These are phyloP conservation scores for Rhingia rostrata DNA, from an alignment of 2,888 invertebrate species.

Conservation along the genomic window DNA sequence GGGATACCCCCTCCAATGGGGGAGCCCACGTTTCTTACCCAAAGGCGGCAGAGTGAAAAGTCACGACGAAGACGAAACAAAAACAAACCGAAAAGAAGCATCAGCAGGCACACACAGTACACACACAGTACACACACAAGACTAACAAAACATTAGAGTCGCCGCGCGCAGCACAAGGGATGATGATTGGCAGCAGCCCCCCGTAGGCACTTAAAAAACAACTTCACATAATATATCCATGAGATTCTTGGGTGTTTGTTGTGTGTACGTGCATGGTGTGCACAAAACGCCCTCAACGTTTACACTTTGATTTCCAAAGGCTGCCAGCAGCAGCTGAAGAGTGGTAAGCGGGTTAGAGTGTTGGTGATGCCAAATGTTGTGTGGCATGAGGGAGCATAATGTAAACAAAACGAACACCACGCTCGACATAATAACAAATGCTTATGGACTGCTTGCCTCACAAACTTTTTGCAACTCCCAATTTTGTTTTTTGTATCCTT, in stretches of 20 bases:
- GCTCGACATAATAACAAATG: constrained; percentile 65
- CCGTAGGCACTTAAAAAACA: constrained; percentile 54
- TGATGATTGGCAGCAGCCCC: constrained; percentile 56
- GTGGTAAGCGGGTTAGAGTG: not conserved
- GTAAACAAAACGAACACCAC: constrained; percentile 69
- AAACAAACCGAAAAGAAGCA: constrained; percentile 50
- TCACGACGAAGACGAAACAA: constrained; percentile 45
- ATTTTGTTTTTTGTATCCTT: constrained; percentile 7
- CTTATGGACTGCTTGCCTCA: constrained; percentile 55
- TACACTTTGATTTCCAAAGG: constrained; percentile 54
- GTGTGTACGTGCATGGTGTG: constrained; percentile 59
- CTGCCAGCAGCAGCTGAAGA: not conserved
- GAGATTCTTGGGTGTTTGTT: constrained; percentile 62
- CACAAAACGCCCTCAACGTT: constrained; percentile 63
- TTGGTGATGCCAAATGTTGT: constrained; percentile 36
- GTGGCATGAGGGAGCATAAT: constrained; percentile 59
- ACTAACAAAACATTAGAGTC: constrained; percentile 43
- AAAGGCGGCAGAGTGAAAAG: constrained; percentile 35
- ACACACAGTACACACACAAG: constrained; percentile 1
- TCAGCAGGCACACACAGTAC: not conserved
- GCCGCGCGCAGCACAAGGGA: constrained; percentile 44
- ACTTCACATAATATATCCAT: constrained; percentile 55
- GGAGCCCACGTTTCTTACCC: constrained; percentile 1
- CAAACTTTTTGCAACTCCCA: constrained; percentile 9
- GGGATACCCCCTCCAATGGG: no score